Evolutionary conservation across 2,888 invertebrate species (phyloP).

Genomic region (Hofmannophila pseudospretella): DNA sequence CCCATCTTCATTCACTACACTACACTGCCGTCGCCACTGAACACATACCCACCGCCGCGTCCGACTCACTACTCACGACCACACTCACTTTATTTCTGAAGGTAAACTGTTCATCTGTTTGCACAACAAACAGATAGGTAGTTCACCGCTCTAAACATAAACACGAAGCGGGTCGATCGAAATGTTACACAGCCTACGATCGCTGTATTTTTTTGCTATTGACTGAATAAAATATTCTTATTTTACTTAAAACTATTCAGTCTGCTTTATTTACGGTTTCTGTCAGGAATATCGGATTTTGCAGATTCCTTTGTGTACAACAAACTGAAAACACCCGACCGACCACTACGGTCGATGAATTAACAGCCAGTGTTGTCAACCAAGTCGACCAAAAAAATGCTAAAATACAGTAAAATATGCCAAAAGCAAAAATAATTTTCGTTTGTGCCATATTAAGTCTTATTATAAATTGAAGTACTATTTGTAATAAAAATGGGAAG

Average conservation of each 20-base stretch:
- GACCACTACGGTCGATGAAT: slow-evolving; percentile 26
- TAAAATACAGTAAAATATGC: no score
- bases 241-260: slow-evolving; percentile 9
- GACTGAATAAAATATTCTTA: neutral
- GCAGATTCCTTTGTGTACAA: slow-evolving; percentile 34
- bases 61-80: slow-evolving; percentile 13
- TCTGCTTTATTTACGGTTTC: slow-evolving; percentile 32
- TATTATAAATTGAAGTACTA: no score
- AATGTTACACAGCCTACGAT: slow-evolving; percentile 4
- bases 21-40: slow-evolving; percentile 21
- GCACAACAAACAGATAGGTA: slow-evolving; percentile 65
- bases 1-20: slow-evolving; percentile 12
- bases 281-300: slow-evolving; percentile 49
- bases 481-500: no score
- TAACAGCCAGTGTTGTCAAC: no score
- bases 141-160: slow-evolving; percentile 66
- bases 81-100: slow-evolving; percentile 24
- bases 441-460: no score
- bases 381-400: no score
- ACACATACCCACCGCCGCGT: slow-evolving; percentile 22
- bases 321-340: slow-evolving; percentile 21
- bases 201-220: neutral
- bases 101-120: slow-evolving; percentile 49
- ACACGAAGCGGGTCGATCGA: slow-evolving; percentile 48
- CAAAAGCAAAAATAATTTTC: no score